Conservation (phyloP, 2,888 invertebrate species). For the Pandemis cinnamomeana region DNA sequence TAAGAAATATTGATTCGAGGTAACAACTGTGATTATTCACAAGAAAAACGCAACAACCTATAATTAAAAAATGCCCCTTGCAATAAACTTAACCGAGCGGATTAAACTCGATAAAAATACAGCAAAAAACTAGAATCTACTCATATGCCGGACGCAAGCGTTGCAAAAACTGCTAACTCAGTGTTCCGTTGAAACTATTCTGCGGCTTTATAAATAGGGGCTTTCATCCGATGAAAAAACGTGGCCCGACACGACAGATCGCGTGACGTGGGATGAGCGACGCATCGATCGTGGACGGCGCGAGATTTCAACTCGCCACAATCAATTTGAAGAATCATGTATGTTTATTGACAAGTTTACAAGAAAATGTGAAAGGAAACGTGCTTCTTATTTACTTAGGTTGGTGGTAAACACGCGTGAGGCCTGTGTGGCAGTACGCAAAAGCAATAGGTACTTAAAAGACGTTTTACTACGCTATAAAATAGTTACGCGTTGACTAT, state of each 20-base stretch:
- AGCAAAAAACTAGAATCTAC: slow-evolving; percentile 47
- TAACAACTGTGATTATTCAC: not conserved
- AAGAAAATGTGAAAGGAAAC: not conserved
- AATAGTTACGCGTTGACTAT: no score
- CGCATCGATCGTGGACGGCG: slow-evolving; percentile 59
- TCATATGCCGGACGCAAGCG: slow-evolving; percentile 57
- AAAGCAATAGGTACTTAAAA: no score
- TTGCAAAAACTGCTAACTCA: slow-evolving; percentile 69
- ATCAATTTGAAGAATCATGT: slow-evolving; percentile 25
- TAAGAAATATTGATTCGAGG: not conserved
- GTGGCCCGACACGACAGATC: slow-evolving; percentile 69
- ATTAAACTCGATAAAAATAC: slow-evolving; percentile 27
- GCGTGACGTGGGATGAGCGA: slow-evolving; percentile 69
- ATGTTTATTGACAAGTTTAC: slow-evolving; percentile 14
- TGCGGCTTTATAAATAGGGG: slow-evolving; percentile 71
- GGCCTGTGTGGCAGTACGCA: not conserved
- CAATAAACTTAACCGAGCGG: slow-evolving; percentile 5
- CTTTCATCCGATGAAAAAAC: slow-evolving; percentile 79
- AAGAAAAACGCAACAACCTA: not conserved
- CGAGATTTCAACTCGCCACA: slow-evolving; percentile 44
- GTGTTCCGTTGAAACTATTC: slow-evolving; percentile 78
- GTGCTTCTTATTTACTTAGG: not conserved
- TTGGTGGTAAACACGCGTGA: not conserved
- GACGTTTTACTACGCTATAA: no score
- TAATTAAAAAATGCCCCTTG: not conserved